A percentile compares a stretch with the other conserved stretches of the same genome.
These are phyloP conservation scores for Chiridota heheva DNA, from an alignment of 35 echinoderm and acorn worm species.

Conservation along the genomic window DNA sequence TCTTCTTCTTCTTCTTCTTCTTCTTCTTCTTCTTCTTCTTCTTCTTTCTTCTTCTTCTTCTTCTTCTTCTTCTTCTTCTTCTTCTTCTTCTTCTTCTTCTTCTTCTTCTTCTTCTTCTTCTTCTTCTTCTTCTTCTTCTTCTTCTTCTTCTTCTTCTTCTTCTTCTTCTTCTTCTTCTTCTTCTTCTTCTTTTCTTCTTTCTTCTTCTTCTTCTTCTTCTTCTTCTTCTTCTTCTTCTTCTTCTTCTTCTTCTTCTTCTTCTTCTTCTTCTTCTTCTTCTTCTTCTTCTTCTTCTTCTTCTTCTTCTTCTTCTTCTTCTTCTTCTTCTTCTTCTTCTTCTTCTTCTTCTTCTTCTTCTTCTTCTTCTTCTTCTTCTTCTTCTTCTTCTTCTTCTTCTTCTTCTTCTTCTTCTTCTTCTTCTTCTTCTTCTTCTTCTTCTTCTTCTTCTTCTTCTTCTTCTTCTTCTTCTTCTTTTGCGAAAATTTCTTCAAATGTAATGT, in stretches of 20 bases:
- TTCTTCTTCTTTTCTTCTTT: background rate
- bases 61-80: conserved; percentile 29
- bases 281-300: conserved; percentile 6
- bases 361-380: background rate
- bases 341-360: background rate
- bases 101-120: background rate
- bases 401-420: background rate
- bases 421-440: background rate
- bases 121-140: conserved; percentile 52
- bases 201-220: conserved; percentile 10
- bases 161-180: background rate
- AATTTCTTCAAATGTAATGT: no score
- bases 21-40: background rate
- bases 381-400: background rate
- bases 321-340: background rate
- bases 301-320: conserved; percentile 3
- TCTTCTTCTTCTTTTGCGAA: background rate
- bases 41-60: background rate
- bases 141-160: conserved; percentile 54
- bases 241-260: conserved; percentile 6
- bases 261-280: conserved; percentile 2
- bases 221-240: conserved; percentile 10
- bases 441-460: background rate
- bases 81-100: background rate
- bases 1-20: background rate